Base-by-base conservation (phyloP, 2,113 vertebrate species). In the Cyprinodon tularosa region DNA sequence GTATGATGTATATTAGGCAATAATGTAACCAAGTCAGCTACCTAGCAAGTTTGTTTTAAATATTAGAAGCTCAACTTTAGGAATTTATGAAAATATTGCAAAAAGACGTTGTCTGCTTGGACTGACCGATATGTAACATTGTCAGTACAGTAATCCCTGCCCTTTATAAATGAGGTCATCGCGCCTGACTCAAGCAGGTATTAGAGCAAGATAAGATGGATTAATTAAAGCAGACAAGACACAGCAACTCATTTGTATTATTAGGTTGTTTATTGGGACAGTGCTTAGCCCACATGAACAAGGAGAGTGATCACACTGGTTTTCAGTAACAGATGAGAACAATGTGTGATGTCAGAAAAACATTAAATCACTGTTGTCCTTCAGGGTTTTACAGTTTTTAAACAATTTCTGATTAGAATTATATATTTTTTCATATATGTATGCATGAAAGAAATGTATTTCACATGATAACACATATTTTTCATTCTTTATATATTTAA, bases 211-310 rank as follows among this genome's bases (percentile, higher is more conserved):
- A 84, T 91, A 81, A 85, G 65, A 86, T 57, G 83, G 89, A 91
- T 92, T 91, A 92, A 81, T 66, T 37, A 79, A 83, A 79, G 77
- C 40, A 73, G 62, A 85, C 40, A 73, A 66, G 84, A 89, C 85
- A 92, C 42, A 79, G 75, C 64, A 66, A 77, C 62, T 57, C 36
- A 82, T 10, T 67, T 66, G 69, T 86, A 83, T 90, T 71, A 79
- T 73, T 36, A 69, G 78, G 40, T 82, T 89, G 82, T 93, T 94
- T 93, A 91, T 74, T 90, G 63, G 73, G 84, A 10, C 79, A 62
- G 83, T 83, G 67, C 74, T 85, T 72, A 40, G 59, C 72, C 66
- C 72, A 84, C 53, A 47, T 81, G 12, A 72, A 78, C 62, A 80
- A 17, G 65, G 57, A 72, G 57, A 68, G 20, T 20, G 47, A 68